These are phyloP conservation scores for Meriones unguiculatus DNA, from an alignment of 2,113 vertebrate species.

Conservation along the genomic window DNA sequence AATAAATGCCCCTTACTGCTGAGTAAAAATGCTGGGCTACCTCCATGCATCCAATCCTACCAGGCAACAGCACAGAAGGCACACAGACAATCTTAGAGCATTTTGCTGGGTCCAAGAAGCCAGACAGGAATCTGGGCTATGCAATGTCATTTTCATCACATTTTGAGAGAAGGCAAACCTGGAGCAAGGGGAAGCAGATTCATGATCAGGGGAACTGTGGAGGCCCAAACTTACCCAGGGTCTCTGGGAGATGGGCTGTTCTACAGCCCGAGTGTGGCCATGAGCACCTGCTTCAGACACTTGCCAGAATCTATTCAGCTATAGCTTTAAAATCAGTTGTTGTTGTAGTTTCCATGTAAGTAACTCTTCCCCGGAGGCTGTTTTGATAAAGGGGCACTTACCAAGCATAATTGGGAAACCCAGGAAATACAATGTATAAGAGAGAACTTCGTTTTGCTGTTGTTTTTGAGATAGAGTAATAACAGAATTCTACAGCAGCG, in stretches of 20 bases:
- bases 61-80: neutral
- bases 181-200: neutral
- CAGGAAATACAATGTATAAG: neutral
- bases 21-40: neutral
- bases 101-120: neutral
- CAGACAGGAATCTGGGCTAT: neutral
- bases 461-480: neutral
- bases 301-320: neutral
- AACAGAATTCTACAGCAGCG: neutral
- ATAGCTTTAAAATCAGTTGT: neutral
- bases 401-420: slow-evolving; percentile 15
- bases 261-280: neutral
- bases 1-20: neutral
- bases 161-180: slow-evolving; percentile 40
- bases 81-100: neutral
- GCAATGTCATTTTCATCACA: neutral
- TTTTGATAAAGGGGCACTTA: neutral
- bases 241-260: neutral
- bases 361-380: neutral
- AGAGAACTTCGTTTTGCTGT: neutral
- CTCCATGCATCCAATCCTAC: neutral
- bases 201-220: neutral
- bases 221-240: neutral
- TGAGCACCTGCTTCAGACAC: neutral
- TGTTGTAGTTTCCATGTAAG: neutral